Evolutionary conservation across 2,113 vertebrate species (phyloP).

Genomic region (Microcebus jonahi): DNA sequence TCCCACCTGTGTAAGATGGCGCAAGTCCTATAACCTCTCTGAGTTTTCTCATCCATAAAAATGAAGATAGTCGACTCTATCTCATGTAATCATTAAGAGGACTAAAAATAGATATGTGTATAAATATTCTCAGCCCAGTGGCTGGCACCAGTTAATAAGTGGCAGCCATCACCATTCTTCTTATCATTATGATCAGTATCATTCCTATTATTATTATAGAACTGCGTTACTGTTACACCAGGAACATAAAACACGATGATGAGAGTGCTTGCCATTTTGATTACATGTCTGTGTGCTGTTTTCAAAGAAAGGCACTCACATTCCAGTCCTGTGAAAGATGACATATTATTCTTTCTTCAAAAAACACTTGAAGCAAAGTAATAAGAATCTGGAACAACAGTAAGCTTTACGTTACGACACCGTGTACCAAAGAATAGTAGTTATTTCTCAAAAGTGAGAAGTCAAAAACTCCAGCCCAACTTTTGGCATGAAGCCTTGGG

Average conservation of each 20-base stretch:
- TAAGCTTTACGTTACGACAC: background rate
- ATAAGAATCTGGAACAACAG: background rate
- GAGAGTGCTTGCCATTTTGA: background rate
- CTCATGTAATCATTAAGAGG: background rate
- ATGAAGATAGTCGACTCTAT: background rate
- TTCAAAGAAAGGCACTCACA: slow-evolving; percentile 21
- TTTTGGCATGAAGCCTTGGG: background rate
- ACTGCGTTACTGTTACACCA: background rate
- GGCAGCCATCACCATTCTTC: background rate
- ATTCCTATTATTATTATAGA: background rate
- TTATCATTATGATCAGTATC: too few relatives aligned
- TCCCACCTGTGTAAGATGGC: background rate
- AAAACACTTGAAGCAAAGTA: slow-evolving; percentile 1
- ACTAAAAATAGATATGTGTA: background rate
- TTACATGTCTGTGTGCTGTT: background rate
- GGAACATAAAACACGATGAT: background rate
- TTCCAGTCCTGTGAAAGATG: background rate
- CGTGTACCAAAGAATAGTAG: background rate
- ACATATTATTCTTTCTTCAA: slow-evolving; percentile 42
- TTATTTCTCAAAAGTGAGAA: slow-evolving; percentile 20
- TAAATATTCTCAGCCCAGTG: background rate
- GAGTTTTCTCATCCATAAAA: background rate
- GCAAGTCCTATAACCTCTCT: background rate
- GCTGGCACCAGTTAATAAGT: background rate
- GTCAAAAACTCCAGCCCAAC: background rate